Evolutionary conservation across 2,888 invertebrate genomes (phyloP), one percentile per base, ranked within the genome.

Genomic region (Polydrusus cervinus): DNA sequence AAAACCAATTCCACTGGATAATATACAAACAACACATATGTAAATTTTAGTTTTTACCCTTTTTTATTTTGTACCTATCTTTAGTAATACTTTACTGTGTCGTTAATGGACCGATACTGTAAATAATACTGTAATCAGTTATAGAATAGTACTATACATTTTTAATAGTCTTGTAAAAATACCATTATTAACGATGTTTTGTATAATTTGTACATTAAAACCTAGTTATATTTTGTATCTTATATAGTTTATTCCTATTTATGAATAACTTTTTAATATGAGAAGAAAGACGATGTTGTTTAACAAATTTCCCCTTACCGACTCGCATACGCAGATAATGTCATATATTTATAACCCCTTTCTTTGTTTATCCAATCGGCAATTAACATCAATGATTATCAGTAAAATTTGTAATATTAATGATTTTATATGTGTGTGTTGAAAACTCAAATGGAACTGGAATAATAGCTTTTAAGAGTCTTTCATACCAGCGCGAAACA

Each of bases 11-110:
- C 79, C 71, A 38, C 79, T 79, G 79, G 79, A 79, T 11, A 72
- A 78, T 69, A 57, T 79, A n/a, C 76, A 80, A 64, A 76, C 77
- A 9, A 80, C 80, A 9, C 80, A 81, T 66, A 80, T 81, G 75
- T 80, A 77, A 77, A 66, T 16, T 53, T 40, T 47, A 47, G 47
- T 57, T 69, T 34, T 30, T 25, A 20, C 3, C 9, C 25, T 25
- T 25, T 25, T 25, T 34, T 34, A 34, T 8, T 8, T 3, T 34
- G 9, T 34, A 34, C 1, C 3, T 34, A 34, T 8, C 7, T 7
- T 34, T 34, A 5, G 3, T 25, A 25, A 34, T 34, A 34, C n/a
- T n/a, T n/a, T n/a, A n/a, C n/a, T n/a, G n/a, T n/a, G n/a, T 34
- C 34, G 34, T 7, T 34, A 25, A 25, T 25, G 1, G 3, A 5